Percentiles rank a stretch among this genome's conserved stretches.
phyloP scores from a whole-genome alignment of 2,113 vertebrate genomes.

The Oncorhynchus clarkii region DNA sequence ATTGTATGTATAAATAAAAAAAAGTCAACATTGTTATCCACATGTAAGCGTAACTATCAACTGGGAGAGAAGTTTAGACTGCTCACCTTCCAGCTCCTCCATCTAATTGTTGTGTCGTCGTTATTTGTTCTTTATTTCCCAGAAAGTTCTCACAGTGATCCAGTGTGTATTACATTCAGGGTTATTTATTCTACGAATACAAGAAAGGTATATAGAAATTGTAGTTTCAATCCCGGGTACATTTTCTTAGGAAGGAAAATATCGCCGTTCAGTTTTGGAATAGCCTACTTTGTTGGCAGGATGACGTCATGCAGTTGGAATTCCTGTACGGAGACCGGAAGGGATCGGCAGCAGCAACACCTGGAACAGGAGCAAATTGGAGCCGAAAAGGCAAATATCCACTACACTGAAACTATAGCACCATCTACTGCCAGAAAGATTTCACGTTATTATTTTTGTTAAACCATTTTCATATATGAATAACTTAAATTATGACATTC shows the following conservation, averaged over 20 bases:
- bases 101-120: conserved; percentile 62
- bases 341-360: conserved; percentile 73
- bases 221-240: conserved; percentile 23
- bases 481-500: no score
- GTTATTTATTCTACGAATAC: conserved; percentile 7
- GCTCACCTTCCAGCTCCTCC: conserved; percentile 74
- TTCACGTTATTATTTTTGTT: no score
- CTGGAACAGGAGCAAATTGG: conserved; percentile 66
- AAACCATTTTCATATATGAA: no score
- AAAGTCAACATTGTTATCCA: no score
- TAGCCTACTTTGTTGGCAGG: conserved; percentile 42
- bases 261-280: neutral
- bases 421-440: conserved; percentile 38
- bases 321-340: conserved; percentile 78
- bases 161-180: conserved; percentile 22
- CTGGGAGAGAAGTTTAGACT: neutral
- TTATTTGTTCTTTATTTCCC: conserved; percentile 9
- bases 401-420: conserved; percentile 22
- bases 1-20: no score
- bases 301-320: conserved; percentile 75
- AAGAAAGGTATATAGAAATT: neutral
- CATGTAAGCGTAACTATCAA: no score
- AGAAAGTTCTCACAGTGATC: conserved; percentile 58
- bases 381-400: neutral
- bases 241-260: neutral